Evolutionary conservation across 2,888 invertebrate genomes (phyloP).

Genomic region (Balanococcus diminutus): DNA sequence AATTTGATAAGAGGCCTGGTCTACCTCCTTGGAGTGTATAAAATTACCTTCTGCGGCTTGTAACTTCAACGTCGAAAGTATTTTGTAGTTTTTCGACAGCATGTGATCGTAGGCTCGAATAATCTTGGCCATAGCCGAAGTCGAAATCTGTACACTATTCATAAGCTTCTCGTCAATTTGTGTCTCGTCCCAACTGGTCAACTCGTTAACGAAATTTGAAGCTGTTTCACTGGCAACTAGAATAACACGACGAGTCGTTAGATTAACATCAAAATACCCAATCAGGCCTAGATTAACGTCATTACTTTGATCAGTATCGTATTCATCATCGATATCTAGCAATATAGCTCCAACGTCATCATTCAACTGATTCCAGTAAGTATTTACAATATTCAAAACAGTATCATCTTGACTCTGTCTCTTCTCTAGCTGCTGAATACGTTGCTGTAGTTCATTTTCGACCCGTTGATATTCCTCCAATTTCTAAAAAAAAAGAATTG

Average conservation of each 20-base stretch:
- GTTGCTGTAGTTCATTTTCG: constrained; percentile 83
- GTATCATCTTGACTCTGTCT: constrained; percentile 96
- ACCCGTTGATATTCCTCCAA: constrained; percentile 90
- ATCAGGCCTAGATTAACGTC: background rate
- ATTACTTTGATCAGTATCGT: constrained; percentile 91
- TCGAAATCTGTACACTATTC: constrained; percentile 94
- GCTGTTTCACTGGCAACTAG: constrained; percentile 94
- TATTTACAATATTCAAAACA: constrained; percentile 94
- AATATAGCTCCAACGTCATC: constrained; percentile 93
- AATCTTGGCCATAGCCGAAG: constrained; percentile 94
- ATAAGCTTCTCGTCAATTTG: constrained; percentile 94
- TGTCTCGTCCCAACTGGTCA: constrained; percentile 97
- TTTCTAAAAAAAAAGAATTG: constrained; percentile 70
- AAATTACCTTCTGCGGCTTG: background rate
- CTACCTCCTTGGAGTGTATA: background rate
- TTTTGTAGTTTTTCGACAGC: constrained; percentile 94
- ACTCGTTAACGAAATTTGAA: constrained; percentile 90
- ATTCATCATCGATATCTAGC: constrained; percentile 96
- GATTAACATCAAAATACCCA: background rate
- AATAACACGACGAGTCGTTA: background rate
- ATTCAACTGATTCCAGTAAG: constrained; percentile 96
- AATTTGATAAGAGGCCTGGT: no score
- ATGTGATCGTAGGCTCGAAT: constrained; percentile 95
- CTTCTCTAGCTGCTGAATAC: constrained; percentile 93
- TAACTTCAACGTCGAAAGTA: constrained; percentile 79